Evolutionary conservation across 1,140 invertebrate species (phyloP).

Genomic region (Apocrypta bakeri): DNA sequence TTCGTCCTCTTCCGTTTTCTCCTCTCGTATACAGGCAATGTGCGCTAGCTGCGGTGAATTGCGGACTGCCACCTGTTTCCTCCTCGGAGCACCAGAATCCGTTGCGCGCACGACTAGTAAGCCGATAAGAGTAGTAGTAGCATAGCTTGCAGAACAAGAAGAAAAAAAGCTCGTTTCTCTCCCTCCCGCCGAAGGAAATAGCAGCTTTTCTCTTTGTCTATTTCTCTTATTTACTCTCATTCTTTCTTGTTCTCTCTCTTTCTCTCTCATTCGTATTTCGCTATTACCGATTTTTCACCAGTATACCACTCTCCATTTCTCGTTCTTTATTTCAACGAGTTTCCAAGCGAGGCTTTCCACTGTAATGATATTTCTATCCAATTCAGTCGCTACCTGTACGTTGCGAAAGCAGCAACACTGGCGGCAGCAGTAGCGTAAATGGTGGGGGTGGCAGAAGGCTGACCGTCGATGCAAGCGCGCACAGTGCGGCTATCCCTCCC

Average conservation of each 20-base stretch:
- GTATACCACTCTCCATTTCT: not conserved
- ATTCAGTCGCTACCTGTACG: conserved; percentile 63
- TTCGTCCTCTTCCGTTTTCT: conserved; percentile 29
- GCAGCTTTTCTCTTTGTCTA: not conserved
- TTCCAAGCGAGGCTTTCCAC: conserved; percentile 58
- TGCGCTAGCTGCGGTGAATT: not conserved
- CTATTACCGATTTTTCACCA: conserved; percentile 27
- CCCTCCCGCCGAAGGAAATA: not conserved
- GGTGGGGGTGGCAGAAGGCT: not conserved
- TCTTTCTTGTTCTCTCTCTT: no score
- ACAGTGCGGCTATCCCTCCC: not conserved
- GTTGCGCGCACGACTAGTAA: not conserved
- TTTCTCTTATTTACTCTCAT: no score
- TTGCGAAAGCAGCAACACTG: not conserved
- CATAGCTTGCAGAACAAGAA: not conserved
- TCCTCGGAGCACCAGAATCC: conserved; percentile 14
- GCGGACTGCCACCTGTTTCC: conserved; percentile 48
- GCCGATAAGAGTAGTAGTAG: not conserved
- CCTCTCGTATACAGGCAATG: not conserved
- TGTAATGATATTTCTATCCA: conserved; percentile 72
- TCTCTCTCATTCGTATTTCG: not conserved
- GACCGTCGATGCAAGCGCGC: conserved; percentile 45
- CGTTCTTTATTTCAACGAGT: conserved; percentile 49
- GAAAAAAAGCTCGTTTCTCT: not conserved
- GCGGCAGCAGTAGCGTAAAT: not conserved